A percentile compares a stretch with the other conserved stretches of the same genome.
phyloP scores from a whole-genome alignment of 2,797 vertebrate species.

The Coendou prehensilis region DNA sequence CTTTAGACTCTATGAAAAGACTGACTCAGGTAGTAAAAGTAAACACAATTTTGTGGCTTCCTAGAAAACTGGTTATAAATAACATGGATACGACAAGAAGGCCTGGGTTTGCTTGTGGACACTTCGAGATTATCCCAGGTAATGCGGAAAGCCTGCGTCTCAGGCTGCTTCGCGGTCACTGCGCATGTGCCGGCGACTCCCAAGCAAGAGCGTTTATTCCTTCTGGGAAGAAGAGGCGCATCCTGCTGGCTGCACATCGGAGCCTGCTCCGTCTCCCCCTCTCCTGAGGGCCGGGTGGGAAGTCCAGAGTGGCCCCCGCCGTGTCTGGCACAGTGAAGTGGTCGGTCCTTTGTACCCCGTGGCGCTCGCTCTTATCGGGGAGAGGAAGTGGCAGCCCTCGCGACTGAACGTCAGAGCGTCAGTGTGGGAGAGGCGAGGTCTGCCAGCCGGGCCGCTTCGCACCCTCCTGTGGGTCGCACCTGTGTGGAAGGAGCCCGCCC shows the following conservation, averaged over 20 bases:
- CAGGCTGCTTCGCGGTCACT: neutral
- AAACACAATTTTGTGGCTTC: neutral
- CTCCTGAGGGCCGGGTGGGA: neutral
- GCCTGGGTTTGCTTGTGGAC: neutral
- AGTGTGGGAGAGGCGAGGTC: neutral
- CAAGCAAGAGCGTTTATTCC: neutral
- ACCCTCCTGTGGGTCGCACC: neutral
- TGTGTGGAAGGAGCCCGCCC: neutral
- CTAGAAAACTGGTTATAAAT: slow-evolving; percentile 59
- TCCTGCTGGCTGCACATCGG: neutral
- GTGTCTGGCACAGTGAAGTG: neutral
- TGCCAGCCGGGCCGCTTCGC: fast-evolving
- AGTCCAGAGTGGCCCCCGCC: neutral
- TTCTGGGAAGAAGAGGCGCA: neutral
- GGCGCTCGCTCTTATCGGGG: neutral
- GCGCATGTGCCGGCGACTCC: neutral
- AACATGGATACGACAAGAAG: neutral
- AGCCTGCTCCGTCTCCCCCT: neutral
- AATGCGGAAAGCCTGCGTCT: neutral
- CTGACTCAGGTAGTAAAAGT: neutral
- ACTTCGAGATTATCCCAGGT: neutral
- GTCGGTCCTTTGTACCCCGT: fast-evolving
- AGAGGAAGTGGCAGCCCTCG: neutral
- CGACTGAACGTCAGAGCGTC: neutral
- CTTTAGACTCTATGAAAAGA: neutral